Base-by-base conservation (phyloP, 2,797 vertebrate genomes). In the Labroides dimidiatus region DNA sequence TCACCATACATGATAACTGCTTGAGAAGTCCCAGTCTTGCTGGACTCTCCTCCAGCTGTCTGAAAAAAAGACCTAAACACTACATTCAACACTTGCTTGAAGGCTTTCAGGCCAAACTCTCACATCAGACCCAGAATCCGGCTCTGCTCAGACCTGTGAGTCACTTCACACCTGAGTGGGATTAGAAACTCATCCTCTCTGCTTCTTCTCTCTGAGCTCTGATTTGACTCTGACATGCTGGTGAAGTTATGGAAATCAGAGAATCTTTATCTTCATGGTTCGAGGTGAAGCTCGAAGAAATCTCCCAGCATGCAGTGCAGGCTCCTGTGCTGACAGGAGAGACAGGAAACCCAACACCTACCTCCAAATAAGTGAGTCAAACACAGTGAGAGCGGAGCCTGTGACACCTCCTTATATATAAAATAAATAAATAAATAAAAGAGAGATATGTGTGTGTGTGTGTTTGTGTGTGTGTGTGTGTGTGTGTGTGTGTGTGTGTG, bases 281-380 rank as follows among this genome's bases (percentile, higher is more conserved):
- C 5, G 30, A 4, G 27, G 8, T 33, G 30, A 33, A 9, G 30
- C 8, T 33, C 30, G 4, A 79, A 78, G 66, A 88, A 70, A 80
- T 75, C 85, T 77, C 77, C 75, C 69, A 59, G 39, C 64, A 54
- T 83, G 68, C 50, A 52, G 63, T 66, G 69, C 19, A 75, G 67
- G 79, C 90, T 91, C 83, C 82, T 89, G 86, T 83, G 79, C 83
- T 68, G 76, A 87, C 83, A 90, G 78, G 77, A 85, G 71, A 66
- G 63, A 71, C 79, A 77, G 88, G 90, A 86, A 91, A 92, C 81
- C 87, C 77, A 82, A 90, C 76, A 91, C 89, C 82, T 74, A 84
- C 85, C 84, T 84, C 66, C 73, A 78, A 83, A 80, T 63, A 86
- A 85, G 70, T 74, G 84, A 90, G 63, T 89, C 87, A 88, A 77